Evolutionary conservation across 2,888 invertebrate genomes (phyloP).

Genomic region (Alloplasta piceator): DNA sequence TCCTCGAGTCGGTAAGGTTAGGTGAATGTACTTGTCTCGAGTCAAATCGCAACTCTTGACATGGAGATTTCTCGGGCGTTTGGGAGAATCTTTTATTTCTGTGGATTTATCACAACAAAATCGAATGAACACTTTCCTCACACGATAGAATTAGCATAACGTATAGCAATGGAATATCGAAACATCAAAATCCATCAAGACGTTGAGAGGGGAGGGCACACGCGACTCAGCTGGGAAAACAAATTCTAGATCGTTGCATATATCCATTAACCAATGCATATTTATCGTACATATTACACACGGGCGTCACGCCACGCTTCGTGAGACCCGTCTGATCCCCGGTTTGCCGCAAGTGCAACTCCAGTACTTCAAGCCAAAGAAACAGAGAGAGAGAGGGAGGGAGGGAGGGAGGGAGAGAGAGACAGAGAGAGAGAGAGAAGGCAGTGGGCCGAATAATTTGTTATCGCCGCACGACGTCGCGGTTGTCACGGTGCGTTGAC

Average conservation of each 20-base stretch:
- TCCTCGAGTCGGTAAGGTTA: no score
- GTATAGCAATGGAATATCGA: neutral
- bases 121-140: no score
- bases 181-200: conserved; percentile 3
- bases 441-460: conserved; percentile 65
- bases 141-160: no score
- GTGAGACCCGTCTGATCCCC: conserved; percentile 51
- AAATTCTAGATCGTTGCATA: conserved; percentile 36
- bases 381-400: conserved; percentile 46
- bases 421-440: conserved; percentile 15
- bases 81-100: no score
- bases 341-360: conserved; percentile 28
- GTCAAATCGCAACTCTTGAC: no score
- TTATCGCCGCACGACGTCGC: conserved; percentile 61
- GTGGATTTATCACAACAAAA: no score
- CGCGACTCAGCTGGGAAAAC: conserved; percentile 28
- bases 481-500: conserved; percentile 64
- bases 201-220: conserved; percentile 1
- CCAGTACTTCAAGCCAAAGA: conserved; percentile 6
- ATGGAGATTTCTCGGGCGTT: no score
- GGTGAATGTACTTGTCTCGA: no score
- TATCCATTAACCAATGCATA: conserved; percentile 46
- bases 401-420: neutral
- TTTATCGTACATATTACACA: conserved; percentile 47
- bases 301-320: conserved; percentile 52